phyloP scores from a whole-genome alignment of 2,888 invertebrate genomes.

The Andrena marginata region DNA sequence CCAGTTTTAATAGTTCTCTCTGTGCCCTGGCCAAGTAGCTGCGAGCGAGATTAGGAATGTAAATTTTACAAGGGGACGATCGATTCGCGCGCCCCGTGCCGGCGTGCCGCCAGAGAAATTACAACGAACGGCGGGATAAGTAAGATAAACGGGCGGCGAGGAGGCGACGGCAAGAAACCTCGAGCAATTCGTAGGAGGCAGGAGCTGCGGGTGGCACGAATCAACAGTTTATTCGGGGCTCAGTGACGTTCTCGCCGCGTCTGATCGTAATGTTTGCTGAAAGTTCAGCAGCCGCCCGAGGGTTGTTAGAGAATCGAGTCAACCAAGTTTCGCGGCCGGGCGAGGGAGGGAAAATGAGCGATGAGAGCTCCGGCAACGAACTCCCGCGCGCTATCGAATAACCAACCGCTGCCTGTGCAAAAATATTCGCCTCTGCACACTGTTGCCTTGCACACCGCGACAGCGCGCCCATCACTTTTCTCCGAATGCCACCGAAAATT shows the following conservation, averaged over 20 bases:
- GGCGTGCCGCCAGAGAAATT: constrained; percentile 24
- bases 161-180: constrained; percentile 36
- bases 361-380: constrained; percentile 38
- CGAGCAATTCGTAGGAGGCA: constrained; percentile 49
- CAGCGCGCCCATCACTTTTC: not conserved
- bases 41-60: not conserved
- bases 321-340: constrained; percentile 51
- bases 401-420: constrained; percentile 9
- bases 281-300: constrained; percentile 59
- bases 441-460: not conserved
- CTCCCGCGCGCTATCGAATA: constrained; percentile 21
- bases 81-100: constrained; percentile 17
- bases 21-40: not conserved
- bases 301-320: constrained; percentile 64
- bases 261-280: constrained; percentile 69
- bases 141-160: constrained; percentile 52
- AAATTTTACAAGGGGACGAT: constrained; percentile 42
- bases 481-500: not conserved
- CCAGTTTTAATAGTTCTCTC: not conserved
- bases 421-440: constrained; percentile 13
- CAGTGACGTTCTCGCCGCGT: constrained; percentile 61
- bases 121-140: constrained; percentile 27
- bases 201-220: constrained; percentile 59
- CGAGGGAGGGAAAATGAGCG: constrained; percentile 43
- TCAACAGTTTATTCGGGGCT: constrained; percentile 71